Evolutionary conservation across 2,888 invertebrate species (phyloP), one percentile per base, ranked within the genome.

Genomic region (Eutolmus rufibarbis): DNA sequence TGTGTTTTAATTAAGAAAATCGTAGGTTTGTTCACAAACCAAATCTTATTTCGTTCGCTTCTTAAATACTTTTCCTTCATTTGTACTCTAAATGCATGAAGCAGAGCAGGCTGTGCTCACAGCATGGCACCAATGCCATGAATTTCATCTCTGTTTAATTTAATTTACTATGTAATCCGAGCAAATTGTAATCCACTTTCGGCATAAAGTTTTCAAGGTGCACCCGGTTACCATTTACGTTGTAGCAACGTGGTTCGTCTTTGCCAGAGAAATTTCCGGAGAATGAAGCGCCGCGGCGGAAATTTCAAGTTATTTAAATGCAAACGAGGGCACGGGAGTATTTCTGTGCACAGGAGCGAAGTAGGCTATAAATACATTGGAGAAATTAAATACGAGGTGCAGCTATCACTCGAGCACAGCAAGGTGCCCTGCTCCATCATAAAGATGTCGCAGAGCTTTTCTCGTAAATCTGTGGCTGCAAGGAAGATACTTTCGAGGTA

Each of bases 321-420:
- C 51, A 79, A 79, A 79, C 79, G 46, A 34, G 79, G 51, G 51
- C 79, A 79, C 51, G 51, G 31, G 79, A 51, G 79, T 79, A 79
- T 79, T 79, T 46, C 79, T 79, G 79, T 16, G 46, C 51, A 40
- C 14, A 56, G 51, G 56, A 51, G 79, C 16, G n/a, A 79, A 51
- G 51, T 79, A 51, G 79, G 43, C 79, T 79, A 79, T 79, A 79
- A 79, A 79, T 79, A 79, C 51, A 51, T 51, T 79, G 7, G 31
- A 79, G 79, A 51, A 79, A 79, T 51, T 79, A 79, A 79, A 79
- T 79, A 51, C 46, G 79, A 79, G 79, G 14, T 51, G 79, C 79
- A 51, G 28, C 79, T 51, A 79, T 51, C 31, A n/a, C 79, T 51
- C 51, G 51, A 51, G 51, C 19, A 79, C 40, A 51, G 16, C 1